Evolutionary conservation across 2,113 vertebrate species (phyloP), one percentile per base, ranked within the genome.

Genomic region (Chaenogobius annularis): DNA sequence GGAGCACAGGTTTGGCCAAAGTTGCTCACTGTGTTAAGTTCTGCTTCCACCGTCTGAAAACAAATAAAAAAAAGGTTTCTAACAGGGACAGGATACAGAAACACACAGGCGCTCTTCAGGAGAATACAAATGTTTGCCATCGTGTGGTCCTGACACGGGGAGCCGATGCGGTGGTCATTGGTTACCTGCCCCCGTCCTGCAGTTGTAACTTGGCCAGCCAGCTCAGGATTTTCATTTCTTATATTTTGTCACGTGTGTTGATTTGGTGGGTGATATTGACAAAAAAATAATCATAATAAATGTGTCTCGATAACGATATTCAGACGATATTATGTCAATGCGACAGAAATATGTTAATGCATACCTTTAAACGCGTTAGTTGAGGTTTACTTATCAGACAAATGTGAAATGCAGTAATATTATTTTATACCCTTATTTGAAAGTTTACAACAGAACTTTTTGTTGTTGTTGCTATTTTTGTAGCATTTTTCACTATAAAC

Each of bases 21-120:
- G 91, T 89, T 93, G 93, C 91, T 92, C 92, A 93, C 91, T 86
- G 90, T 91, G 84, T 92, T 86, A 79, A 87, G 86, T 90, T 91
- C 83, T 85, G 83, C 90, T 88, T 88, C 83, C 89, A 85, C 77
- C 83, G 73, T 86, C 77, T 83, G 89, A 7, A 54, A 20, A n/a
- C 17, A 19, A 50, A 50, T 17, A 52, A 52, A 5, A 77, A 85
- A 77, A 84, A 83, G 72, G 87, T 89, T 73, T 83, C 85, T 78
- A 86, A 86, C 80, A 77, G 85, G 82, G 85, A 89, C 83, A 80
- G 79, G 81, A 43, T 82, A 88, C 83, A 69, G 86, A 87, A 89
- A 90, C 75, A 90, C 83, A 87, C 87, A 78, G 83, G 77, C 83
- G 80, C 90, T 89, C 90, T 83, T 92, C 67, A 86, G 89, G 82